Evolutionary conservation across 2,113 vertebrate species (phyloP).

Genomic region (Xenus cinereus): DNA sequence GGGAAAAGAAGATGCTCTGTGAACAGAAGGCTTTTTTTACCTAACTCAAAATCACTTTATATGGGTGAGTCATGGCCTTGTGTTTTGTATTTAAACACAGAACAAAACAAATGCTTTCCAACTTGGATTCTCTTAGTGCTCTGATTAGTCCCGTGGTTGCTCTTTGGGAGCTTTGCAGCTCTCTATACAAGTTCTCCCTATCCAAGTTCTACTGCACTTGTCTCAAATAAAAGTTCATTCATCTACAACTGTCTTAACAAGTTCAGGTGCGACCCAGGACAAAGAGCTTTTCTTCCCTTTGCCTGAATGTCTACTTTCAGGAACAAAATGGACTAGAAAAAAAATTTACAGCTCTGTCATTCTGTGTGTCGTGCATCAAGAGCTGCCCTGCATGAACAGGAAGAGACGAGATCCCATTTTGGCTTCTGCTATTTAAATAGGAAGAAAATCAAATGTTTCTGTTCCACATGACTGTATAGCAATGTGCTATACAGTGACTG

Average conservation of each 20-base stretch:
- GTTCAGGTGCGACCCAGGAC: neutral
- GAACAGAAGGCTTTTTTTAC: neutral
- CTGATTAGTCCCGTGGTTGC: neutral
- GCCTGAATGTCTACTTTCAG: neutral
- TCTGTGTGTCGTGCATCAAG: neutral
- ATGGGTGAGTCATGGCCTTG: neutral
- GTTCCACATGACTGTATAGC: neutral
- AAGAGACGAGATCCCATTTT: neutral
- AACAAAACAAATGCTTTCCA: neutral
- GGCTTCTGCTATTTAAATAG: neutral
- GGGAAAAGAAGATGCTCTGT: neutral
- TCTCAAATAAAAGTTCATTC: neutral
- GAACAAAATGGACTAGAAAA: neutral
- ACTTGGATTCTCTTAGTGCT: neutral
- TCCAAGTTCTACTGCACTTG: neutral
- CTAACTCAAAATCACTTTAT: neutral
- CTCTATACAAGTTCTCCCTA: neutral
- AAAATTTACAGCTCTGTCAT: neutral
- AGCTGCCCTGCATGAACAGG: neutral
- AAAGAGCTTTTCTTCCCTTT: neutral
- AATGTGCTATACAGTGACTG: neutral
- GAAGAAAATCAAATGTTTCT: neutral
- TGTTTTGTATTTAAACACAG: neutral
- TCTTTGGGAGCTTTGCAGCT: neutral
- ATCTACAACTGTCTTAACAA: neutral